Conservation (phyloP, 1,140 invertebrate species). For the Papilio polytes region DNA sequence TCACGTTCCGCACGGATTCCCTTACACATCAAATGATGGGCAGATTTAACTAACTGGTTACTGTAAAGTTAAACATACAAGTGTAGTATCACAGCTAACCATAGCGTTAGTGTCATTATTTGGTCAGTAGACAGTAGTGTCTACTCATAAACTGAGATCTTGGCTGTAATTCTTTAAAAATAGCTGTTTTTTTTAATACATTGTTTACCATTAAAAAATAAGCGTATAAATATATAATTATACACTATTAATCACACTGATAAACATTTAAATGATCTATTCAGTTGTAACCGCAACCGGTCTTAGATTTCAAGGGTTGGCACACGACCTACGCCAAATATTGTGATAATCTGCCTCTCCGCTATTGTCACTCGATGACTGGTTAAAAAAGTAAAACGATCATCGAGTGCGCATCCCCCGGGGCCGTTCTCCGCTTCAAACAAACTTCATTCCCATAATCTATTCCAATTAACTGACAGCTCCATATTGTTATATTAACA, state of each 20-base stretch:
- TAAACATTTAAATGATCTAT: conserved; percentile 30
- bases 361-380: conserved; percentile 79
- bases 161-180: background rate
- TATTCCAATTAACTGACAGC: conserved; percentile 84
- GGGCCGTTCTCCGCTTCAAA: conserved; percentile 62
- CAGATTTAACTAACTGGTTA: conserved; percentile 40
- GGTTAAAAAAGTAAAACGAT: conserved; percentile 80
- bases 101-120: background rate
- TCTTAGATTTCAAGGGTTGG: conserved; percentile 62
- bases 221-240: conserved; percentile 16
- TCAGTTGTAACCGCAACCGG: conserved; percentile 39
- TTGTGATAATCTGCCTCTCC: conserved; percentile 76
- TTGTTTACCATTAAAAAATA: conserved; percentile 6
- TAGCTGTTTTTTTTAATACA: background rate
- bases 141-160: too few species aligned
- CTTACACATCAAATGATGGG: conserved; percentile 29
- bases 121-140: background rate
- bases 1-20: conserved; percentile 55
- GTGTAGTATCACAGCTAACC: background rate
- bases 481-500: conserved; percentile 83
- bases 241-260: conserved; percentile 35
- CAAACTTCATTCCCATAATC: conserved; percentile 80
- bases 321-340: conserved; percentile 77
- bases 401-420: conserved; percentile 63
- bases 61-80: conserved; percentile 16